A percentile compares a stretch with the other conserved stretches of the same genome.
Evolutionary conservation across 1,140 invertebrate genomes (phyloP).

Genomic region (Charaxes varanes): DNA sequence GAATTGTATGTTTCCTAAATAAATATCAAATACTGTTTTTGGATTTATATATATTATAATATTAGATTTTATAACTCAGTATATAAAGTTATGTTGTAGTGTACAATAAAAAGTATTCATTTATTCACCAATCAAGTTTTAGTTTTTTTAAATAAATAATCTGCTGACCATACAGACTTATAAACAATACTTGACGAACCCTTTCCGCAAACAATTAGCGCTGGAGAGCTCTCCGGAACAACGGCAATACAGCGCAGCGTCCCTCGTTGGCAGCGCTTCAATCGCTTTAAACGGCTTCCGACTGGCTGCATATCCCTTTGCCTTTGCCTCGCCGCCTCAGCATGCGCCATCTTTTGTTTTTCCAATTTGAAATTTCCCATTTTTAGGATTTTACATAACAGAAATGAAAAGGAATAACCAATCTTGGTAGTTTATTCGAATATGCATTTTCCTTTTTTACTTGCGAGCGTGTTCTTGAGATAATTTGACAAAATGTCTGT

Average conservation of each 20-base stretch:
- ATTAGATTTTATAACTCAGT: too few species aligned
- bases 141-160: slow-evolving; percentile 7
- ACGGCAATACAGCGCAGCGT: slow-evolving; percentile 57
- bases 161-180: slow-evolving; percentile 35
- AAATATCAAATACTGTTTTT: slow-evolving; percentile 20
- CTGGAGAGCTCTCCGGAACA: slow-evolving; percentile 59
- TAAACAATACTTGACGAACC: slow-evolving; percentile 60
- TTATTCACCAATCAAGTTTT: too few species aligned
- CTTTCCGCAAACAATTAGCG: slow-evolving; percentile 71
- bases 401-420: too few species aligned
- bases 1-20: too few species aligned
- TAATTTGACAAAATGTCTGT: too few species aligned
- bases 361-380: too few species aligned
- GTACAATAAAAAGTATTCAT: neutral
- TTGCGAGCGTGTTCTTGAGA: too few species aligned
- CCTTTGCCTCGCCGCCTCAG: slow-evolving; percentile 51
- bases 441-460: too few species aligned
- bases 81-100: too few species aligned
- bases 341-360: slow-evolving; percentile 38
- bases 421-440: too few species aligned
- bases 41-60: slow-evolving; percentile 18
- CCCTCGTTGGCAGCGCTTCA: slow-evolving; percentile 37
- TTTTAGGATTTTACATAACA: too few species aligned
- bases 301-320: slow-evolving; percentile 55
- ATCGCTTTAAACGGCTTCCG: slow-evolving; percentile 49